These are phyloP conservation scores for Ennomos erosarius DNA, from an alignment of 2,888 invertebrate genomes.

Conservation along the genomic window DNA sequence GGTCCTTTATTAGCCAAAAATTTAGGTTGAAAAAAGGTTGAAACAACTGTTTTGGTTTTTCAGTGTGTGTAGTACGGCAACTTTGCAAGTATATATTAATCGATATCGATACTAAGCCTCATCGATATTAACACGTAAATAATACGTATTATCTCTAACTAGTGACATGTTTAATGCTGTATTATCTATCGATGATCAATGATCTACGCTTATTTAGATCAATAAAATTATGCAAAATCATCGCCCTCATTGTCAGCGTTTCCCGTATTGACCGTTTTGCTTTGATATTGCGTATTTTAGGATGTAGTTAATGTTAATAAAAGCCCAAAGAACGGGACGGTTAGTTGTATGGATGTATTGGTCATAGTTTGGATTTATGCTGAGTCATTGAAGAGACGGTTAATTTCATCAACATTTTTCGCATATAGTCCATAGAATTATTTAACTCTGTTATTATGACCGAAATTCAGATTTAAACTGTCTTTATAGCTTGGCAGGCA, in stretches of 20 bases:
- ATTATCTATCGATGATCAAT: conserved; percentile 82
- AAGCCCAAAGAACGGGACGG: conserved; percentile 41
- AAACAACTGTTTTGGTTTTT: too few species aligned
- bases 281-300: conserved; percentile 54
- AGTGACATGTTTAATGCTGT: conserved; percentile 71
- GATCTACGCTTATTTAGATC: conserved; percentile 80
- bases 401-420: conserved; percentile 5
- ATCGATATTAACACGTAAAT: conserved; percentile 47
- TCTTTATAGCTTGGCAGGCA: too few species aligned
- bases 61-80: too few species aligned
- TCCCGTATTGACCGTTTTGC: conserved; percentile 71
- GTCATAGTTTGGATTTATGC: conserved; percentile 40
- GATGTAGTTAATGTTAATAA: conserved; percentile 32
- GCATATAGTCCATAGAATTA: too few species aligned
- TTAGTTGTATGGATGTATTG: conserved; percentile 13
- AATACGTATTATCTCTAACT: background rate
- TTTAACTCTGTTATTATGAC: too few species aligned
- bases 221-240: conserved; percentile 84
- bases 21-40: too few species aligned
- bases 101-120: conserved; percentile 27
- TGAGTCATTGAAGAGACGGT: conserved; percentile 50
- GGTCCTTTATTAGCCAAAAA: too few species aligned
- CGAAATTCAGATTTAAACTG: too few species aligned
- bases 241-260: conserved; percentile 62
- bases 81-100: background rate